phyloP scores from a whole-genome alignment of 1,140 invertebrate genomes.

The Leptinotarsa lineolata region DNA sequence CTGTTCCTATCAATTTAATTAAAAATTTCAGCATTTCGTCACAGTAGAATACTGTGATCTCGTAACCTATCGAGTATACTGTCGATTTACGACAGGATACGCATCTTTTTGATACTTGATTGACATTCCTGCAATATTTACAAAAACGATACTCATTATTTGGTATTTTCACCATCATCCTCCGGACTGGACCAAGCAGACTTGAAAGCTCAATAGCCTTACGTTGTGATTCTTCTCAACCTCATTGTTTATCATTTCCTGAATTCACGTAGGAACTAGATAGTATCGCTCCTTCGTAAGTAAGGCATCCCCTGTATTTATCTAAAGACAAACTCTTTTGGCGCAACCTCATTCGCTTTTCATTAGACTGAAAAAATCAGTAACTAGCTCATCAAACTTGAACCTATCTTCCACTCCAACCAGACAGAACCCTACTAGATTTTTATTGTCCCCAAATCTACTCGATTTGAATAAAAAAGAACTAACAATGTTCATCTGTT shows the following conservation, averaged over 20 bases:
- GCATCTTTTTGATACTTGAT: constrained; percentile 45
- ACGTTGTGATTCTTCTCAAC: constrained; percentile 19
- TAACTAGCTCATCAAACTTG: constrained; percentile 3
- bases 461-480: constrained; percentile 5
- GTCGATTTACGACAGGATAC: constrained; percentile 36
- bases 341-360: background rate
- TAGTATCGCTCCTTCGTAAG: constrained; percentile 44
- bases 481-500: constrained; percentile 24
- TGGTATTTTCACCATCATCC: constrained; percentile 50
- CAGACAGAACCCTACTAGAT: background rate
- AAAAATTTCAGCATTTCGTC: no score
- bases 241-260: constrained; percentile 32
- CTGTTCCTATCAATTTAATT: no score
- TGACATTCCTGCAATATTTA: constrained; percentile 52
- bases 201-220: constrained; percentile 19
- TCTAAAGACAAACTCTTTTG: background rate
- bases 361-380: constrained; percentile 9
- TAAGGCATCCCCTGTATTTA: constrained; percentile 13
- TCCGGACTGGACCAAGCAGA: constrained; percentile 40
- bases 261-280: constrained; percentile 37
- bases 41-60: no score
- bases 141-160: constrained; percentile 49
- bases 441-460: constrained; percentile 18
- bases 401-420: background rate
- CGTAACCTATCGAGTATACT: constrained; percentile 41